Percentiles rank a stretch among this genome's conserved stretches.
Conservation (phyloP, 2,113 vertebrate species). For the Odocoileus hemionus region DNA sequence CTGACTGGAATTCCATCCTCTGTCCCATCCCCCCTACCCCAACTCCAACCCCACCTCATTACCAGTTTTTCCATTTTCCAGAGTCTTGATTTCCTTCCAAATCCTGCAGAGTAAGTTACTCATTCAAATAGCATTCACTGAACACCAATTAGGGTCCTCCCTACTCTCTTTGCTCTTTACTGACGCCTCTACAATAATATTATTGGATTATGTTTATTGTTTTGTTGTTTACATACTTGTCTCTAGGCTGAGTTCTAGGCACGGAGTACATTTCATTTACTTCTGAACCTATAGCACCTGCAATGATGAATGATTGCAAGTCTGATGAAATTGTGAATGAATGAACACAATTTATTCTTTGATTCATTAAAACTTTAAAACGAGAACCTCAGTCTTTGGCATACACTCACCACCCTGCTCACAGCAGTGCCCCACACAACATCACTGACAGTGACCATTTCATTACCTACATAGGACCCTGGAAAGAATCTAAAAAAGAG, state of each 20-base stretch:
- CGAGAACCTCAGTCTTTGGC: background rate
- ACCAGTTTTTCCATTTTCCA: background rate
- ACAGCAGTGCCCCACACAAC: background rate
- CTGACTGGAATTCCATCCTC: background rate
- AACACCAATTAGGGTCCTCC: background rate
- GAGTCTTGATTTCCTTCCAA: background rate
- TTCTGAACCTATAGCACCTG: background rate
- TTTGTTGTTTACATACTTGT: background rate
- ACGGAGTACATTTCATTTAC: background rate
- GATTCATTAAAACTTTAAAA: background rate
- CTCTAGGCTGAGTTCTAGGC: background rate
- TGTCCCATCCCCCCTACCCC: background rate
- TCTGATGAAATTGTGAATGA: background rate
- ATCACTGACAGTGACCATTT: background rate
- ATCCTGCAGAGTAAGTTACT: background rate
- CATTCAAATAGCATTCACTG: background rate
- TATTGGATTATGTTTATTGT: background rate
- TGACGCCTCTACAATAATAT: background rate
- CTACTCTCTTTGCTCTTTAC: background rate
- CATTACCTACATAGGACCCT: background rate
- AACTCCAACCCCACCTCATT: rapidly evolving
- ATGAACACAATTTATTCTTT: background rate
- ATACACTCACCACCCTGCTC: background rate
- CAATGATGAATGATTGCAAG: background rate
- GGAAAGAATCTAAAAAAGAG: background rate